Evolutionary conservation across 2,797 vertebrate genomes (phyloP).

Genomic region (Anguilla pacifica): DNA sequence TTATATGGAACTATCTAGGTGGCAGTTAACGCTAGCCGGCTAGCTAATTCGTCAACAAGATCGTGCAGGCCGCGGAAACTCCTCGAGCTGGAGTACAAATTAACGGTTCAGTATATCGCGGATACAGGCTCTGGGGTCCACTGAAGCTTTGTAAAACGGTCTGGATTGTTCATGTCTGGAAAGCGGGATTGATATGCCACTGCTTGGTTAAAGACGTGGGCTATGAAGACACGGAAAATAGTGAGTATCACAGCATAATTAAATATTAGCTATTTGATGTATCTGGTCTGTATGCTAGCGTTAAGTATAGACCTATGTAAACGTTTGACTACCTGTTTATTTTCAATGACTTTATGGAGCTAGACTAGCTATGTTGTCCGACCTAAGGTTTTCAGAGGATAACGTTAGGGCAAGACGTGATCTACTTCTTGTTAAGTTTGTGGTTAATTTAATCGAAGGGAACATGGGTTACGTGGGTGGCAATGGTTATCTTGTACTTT

Average conservation of each 20-base stretch:
- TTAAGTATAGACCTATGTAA: background rate
- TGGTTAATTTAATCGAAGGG: too few species aligned
- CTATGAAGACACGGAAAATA: constrained; percentile 63
- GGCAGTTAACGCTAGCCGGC: background rate
- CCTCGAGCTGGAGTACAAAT: constrained; percentile 16
- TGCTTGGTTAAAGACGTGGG: constrained; percentile 56
- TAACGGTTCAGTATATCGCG: background rate
- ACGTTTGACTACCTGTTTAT: background rate
- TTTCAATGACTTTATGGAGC: background rate
- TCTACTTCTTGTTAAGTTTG: too few species aligned
- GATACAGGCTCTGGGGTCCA: background rate
- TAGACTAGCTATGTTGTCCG: background rate
- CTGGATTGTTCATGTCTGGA: constrained; percentile 35
- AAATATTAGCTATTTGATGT: background rate
- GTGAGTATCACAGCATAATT: constrained; percentile 58
- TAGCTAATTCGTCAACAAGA: background rate
- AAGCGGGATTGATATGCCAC: constrained; percentile 32
- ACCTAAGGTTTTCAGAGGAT: background rate
- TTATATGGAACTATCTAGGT: background rate
- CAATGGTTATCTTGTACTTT: background rate
- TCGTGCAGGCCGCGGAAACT: background rate
- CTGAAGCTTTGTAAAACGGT: background rate
- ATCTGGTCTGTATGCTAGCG: background rate
- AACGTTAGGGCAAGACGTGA: background rate
- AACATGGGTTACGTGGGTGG: background rate